phyloP scores from a whole-genome alignment of 2,888 invertebrate species.

The Shargacucullia verbasci region DNA sequence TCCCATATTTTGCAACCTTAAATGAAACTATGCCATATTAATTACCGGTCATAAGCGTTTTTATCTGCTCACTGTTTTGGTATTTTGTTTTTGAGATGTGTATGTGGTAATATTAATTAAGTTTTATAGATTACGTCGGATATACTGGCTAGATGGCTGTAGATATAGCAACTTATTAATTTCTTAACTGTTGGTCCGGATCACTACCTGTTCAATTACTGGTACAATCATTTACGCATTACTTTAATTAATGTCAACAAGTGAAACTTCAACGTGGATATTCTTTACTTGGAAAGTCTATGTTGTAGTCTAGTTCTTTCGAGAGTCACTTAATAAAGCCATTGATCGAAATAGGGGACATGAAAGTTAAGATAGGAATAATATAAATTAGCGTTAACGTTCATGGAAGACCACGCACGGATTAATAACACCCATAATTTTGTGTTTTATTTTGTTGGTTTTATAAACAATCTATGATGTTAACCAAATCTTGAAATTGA shows the following conservation, averaged over 20 bases:
- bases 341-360: conserved; percentile 2
- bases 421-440: too few relatives aligned
- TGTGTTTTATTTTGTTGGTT: too few relatives aligned
- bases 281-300: conserved; percentile 28
- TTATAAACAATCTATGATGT: too few relatives aligned
- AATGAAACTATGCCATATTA: conserved; percentile 61
- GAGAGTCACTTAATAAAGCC: conserved; percentile 26
- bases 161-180: conserved; percentile 23
- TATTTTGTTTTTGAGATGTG: conserved; percentile 48
- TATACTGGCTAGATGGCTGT: conserved; percentile 25
- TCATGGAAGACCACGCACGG: too few relatives aligned
- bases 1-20: conserved; percentile 65
- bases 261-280: conserved; percentile 35
- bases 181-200: conserved; percentile 16
- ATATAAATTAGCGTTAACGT: too few relatives aligned
- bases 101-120: conserved; percentile 37
- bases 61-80: conserved; percentile 47
- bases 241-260: conserved; percentile 22
- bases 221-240: conserved; percentile 22
- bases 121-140: conserved; percentile 25
- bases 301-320: conserved; percentile 6
- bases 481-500: too few relatives aligned
- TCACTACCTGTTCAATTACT: conserved; percentile 36
- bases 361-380: neutral
- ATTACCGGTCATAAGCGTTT: conserved; percentile 57